These are phyloP conservation scores for Lepidotrigona ventralis DNA, from an alignment of 1,140 invertebrate species.

Conservation along the genomic window DNA sequence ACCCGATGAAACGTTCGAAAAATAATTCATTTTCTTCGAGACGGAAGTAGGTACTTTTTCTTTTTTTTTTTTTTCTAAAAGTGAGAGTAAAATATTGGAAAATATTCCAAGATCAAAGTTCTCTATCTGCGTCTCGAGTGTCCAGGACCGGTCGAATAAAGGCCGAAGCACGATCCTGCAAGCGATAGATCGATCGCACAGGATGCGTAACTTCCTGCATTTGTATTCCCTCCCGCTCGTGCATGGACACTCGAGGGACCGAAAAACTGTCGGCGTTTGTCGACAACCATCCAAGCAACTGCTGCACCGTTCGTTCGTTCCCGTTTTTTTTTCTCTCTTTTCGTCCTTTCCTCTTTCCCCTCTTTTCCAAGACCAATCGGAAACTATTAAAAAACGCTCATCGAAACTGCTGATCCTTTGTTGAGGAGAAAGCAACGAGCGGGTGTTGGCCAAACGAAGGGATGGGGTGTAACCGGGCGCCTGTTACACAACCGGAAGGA, in stretches of 20 bases:
- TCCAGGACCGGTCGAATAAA: slow-evolving; percentile 40
- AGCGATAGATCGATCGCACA: slow-evolving; percentile 52
- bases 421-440: slow-evolving; percentile 19
- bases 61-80: not conserved
- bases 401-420: slow-evolving; percentile 61
- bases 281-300: slow-evolving; percentile 44
- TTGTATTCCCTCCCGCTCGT: slow-evolving; percentile 47
- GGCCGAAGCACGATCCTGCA: slow-evolving; percentile 29
- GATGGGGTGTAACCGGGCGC: slow-evolving; percentile 41
- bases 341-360: not conserved
- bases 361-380: slow-evolving; percentile 4
- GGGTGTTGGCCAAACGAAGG: not conserved
- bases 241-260: slow-evolving; percentile 45
- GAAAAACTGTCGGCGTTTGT: slow-evolving; percentile 59
- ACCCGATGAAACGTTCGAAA: not conserved
- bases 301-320: slow-evolving; percentile 45
- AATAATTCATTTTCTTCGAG: not conserved
- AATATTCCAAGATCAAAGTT: not conserved
- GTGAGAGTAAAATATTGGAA: not conserved
- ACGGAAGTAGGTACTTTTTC: too few relatives aligned
- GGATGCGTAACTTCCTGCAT: slow-evolving; percentile 68
- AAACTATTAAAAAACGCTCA: slow-evolving; percentile 59
- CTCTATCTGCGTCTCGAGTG: not conserved
- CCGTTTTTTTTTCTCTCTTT: not conserved
- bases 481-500: slow-evolving; percentile 65